These are phyloP conservation scores for Cerastis leucographa DNA, from an alignment of 2,888 invertebrate genomes.

Conservation along the genomic window DNA sequence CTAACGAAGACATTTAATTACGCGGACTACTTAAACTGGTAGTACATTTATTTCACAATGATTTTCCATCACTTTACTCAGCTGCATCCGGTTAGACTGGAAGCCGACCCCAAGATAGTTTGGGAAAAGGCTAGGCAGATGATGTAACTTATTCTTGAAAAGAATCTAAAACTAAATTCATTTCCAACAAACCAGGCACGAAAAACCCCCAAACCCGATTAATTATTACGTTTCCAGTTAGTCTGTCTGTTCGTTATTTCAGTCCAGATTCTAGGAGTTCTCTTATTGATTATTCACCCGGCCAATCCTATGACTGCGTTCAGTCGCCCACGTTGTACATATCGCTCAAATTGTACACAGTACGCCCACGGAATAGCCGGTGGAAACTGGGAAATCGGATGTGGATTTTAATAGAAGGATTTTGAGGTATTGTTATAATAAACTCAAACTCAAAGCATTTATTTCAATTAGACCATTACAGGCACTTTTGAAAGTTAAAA, in stretches of 20 bases:
- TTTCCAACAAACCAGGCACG: not conserved
- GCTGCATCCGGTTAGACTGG: too few relatives aligned
- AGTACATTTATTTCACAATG: not conserved
- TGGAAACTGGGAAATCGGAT: not conserved
- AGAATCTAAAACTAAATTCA: not conserved
- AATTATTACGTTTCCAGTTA: conserved; percentile 41
- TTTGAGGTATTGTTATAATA: conserved; percentile 4
- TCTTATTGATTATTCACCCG: conserved; percentile 48
- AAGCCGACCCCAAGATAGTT: too few relatives aligned
- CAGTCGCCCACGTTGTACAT: conserved; percentile 17
- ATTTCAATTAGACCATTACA: too few relatives aligned
- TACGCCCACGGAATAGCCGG: not conserved
- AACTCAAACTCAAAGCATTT: too few relatives aligned
- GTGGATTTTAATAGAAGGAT: not conserved
- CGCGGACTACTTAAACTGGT: not conserved
- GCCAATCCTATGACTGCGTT: conserved; percentile 27
- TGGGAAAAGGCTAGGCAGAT: too few relatives aligned
- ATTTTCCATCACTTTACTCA: not conserved
- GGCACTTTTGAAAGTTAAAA: too few relatives aligned
- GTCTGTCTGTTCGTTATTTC: conserved; percentile 21
- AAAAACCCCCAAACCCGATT: conserved; percentile 16
- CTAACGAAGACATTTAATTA: not conserved
- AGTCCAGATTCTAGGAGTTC: conserved; percentile 30
- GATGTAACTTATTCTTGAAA: not conserved
- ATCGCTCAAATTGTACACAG: conserved; percentile 22